Evolutionary conservation across 2,113 vertebrate genomes (phyloP), one percentile per base, ranked within the genome.

Genomic region (Etia nguti): DNA sequence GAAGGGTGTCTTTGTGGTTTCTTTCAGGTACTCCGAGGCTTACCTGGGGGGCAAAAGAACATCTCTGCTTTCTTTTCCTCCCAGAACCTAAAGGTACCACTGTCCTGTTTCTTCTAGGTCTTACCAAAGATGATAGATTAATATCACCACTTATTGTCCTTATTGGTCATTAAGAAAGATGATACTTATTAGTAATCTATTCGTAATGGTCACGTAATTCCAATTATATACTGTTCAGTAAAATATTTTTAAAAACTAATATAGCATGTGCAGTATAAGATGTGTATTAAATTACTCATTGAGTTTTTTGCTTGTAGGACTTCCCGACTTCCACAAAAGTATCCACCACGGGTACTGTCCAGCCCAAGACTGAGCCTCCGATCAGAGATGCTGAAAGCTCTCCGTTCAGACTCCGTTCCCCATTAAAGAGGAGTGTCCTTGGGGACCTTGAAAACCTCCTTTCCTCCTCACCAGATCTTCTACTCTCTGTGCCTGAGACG

Each of bases 401-500:
- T 29, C 36, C 4, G 12, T 12, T 77, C 9, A 59, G 31, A 86
- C 15, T 34, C 8, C 31, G 68, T n/a, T 92, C 91, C 10, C 86
- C 91, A 6, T 54, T 48, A 62, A 91, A 91, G 56, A 92, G 91
- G 29, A 89, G 59, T 20, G 12, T 94, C 24, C 87, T 93, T 1
- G 70, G 87, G 41, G 88, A 88, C n/a, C 80, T 94, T 3, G 86
- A 95, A 54, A 95, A 95, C 83, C 6, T 92, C 13, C 90, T 92
- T 5, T 90, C 92, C 10, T 57, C 87, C 10, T 95, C 95, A 1
- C 95, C 94, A 36, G 94, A 91, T 22, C 79, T 91, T 1, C 12
- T 91, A 15, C 79, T 91, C 3, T 86, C 89, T 68, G 92, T 97
- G 10, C 96, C 96, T 10, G 96, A 97, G 87, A 97, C 96, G 0